These are phyloP conservation scores for Chrysolina americana DNA, from an alignment of 2,888 invertebrate species.

Conservation along the genomic window DNA sequence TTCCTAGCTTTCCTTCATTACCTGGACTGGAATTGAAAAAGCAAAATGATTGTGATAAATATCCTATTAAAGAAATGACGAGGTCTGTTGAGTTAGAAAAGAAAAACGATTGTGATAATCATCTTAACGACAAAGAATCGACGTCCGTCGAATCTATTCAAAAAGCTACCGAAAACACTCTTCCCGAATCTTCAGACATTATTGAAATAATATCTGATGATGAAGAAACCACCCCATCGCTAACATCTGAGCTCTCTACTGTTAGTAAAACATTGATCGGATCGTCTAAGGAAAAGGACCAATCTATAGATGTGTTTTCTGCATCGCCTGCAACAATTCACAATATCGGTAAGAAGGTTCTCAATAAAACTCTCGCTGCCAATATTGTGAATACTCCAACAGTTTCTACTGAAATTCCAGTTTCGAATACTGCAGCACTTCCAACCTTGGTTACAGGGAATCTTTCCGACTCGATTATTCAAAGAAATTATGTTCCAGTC, in stretches of 20 bases:
- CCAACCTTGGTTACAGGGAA: background rate
- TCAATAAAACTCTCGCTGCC: too few species aligned
- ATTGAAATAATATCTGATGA: constrained; percentile 48
- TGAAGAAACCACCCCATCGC: constrained; percentile 23
- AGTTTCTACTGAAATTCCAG: background rate
- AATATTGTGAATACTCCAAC: too few species aligned
- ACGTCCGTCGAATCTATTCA: background rate
- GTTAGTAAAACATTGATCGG: too few species aligned
- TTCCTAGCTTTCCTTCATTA: constrained; percentile 34
- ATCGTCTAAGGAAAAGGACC: too few species aligned
- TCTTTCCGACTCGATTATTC: background rate
- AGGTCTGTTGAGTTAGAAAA: background rate
- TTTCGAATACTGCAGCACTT: background rate
- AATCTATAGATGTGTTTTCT: too few species aligned
- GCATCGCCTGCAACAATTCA: too few species aligned
- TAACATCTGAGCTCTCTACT: background rate
- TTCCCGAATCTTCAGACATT: background rate
- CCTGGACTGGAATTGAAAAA: background rate
- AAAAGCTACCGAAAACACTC: background rate
- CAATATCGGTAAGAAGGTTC: too few species aligned
- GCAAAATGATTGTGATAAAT: background rate
- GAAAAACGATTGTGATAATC: background rate
- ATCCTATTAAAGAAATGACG: too few species aligned
- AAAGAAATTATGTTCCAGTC: background rate
- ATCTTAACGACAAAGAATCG: background rate